Evolutionary conservation across 2,797 vertebrate genomes (phyloP), one percentile per base, ranked within the genome.

Genomic region (Astyanax mexicanus): DNA sequence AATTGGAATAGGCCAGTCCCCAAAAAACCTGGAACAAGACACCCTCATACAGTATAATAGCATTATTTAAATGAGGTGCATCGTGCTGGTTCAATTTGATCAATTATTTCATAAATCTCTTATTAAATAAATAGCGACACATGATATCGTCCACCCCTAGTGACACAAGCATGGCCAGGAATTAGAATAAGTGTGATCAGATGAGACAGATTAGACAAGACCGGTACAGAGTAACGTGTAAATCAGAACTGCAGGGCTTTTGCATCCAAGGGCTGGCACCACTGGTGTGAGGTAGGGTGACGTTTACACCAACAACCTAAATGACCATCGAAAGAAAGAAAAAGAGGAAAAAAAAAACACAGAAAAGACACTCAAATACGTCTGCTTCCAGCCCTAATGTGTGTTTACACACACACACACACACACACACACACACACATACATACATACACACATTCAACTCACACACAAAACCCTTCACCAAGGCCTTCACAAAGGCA

Each of bases 251-350:
- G 84, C 87, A 84, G 89, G 90, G 87, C 88, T 88, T 60, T 60
- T 85, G 87, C 80, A 88, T 89, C 69, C 86, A 88, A 89, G 88
- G 86, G 87, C 91, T 92, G 92, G 90, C 92, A 92, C 90, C 85
- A 89, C 91, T 91, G 92, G 93, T 89, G 89, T 94, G 92, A 93
- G 91, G 91, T 93, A 93, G 91, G 92, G 90, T 88, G 91, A 94
- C 90, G 88, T 84, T 89, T 89, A 87, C 86, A 91, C 90, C 44
- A 23, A 78, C 42, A 17, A 60, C 32, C 47, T 7, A 66, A 37
- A 60, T 32, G 17, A 38, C 37, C 57, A 19, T n/a, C n/a, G n/a
- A n/a, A 37, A 32, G 21, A 57, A 15, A 27, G 55, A 42, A 4
- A 8, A 37, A 47, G 3, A 19, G 49, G 10, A 8, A 8, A 25